These are phyloP conservation scores for Tyto alba DNA, from an alignment of 2,113 vertebrate genomes.

Conservation along the genomic window DNA sequence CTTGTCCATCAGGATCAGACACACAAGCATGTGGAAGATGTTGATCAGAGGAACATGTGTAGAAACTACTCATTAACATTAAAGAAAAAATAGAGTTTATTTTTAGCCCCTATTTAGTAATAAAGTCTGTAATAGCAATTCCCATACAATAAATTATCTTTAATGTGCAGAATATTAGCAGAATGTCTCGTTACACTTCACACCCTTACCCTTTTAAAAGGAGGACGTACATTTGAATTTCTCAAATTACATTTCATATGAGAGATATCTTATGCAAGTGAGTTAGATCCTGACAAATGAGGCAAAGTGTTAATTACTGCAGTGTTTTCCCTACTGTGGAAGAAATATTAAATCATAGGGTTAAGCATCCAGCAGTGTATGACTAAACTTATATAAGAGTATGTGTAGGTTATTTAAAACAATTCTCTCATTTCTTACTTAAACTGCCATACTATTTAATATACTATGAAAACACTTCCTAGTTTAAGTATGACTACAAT, in stretches of 20 bases:
- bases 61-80: background rate
- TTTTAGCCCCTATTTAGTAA: conserved; percentile 11
- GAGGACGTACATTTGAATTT: background rate
- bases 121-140: conserved; percentile 13
- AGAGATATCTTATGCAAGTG: background rate
- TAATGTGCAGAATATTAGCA: conserved; percentile 42
- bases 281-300: conserved; percentile 52
- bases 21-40: background rate
- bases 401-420: background rate
- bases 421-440: background rate
- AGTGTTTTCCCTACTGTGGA: conserved; percentile 13
- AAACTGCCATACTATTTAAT: background rate
- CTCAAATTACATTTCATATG: conserved; percentile 16
- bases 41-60: background rate
- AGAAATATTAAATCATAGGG: conserved; percentile 35
- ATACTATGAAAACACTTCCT: background rate
- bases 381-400: background rate
- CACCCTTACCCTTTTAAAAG: conserved; percentile 15
- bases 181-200: conserved; percentile 6
- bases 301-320: conserved; percentile 42
- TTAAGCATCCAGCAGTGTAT: conserved; percentile 3
- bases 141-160: conserved; percentile 21
- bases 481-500: background rate
- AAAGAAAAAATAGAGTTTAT: background rate
- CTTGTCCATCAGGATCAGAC: background rate